Evolutionary conservation across 1,140 invertebrate genomes (phyloP).

Genomic region (Scaptomyza graminum): DNA sequence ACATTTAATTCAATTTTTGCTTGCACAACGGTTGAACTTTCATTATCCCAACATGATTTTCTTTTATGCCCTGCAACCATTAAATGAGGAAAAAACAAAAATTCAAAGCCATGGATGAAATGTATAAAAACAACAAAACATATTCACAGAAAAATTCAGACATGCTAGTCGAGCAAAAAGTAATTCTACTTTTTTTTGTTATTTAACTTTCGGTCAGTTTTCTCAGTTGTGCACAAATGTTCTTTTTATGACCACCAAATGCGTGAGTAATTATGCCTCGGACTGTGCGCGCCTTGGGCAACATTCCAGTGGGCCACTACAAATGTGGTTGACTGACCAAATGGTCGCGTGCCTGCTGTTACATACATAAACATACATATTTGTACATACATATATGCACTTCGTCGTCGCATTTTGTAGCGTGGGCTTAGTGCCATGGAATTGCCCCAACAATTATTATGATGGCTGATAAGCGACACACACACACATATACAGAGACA

Average conservation of each 20-base stretch:
- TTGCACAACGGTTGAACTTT: constrained; percentile 32
- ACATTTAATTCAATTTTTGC: constrained; percentile 18
- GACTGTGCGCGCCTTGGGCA: constrained; percentile 35
- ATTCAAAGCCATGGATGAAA: too few relatives aligned
- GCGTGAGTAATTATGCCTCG: constrained; percentile 53
- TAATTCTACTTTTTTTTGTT: background rate
- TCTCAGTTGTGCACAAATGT: constrained; percentile 32
- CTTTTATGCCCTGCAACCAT: background rate
- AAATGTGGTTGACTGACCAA: constrained; percentile 39
- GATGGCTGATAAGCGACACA: constrained; percentile 64
- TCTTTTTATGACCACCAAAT: constrained; percentile 52
- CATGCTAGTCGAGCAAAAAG: background rate
- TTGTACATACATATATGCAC: background rate
- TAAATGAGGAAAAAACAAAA: background rate
- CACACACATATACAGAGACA: constrained; percentile 9
- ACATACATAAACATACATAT: background rate
- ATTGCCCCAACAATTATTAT: constrained; percentile 75
- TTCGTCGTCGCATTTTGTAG: constrained; percentile 17
- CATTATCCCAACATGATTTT: constrained; percentile 22
- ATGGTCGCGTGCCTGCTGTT: constrained; percentile 34
- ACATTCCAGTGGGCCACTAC: constrained; percentile 41
- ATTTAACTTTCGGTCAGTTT: background rate
- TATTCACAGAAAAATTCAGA: background rate
- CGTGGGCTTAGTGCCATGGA: constrained; percentile 58
- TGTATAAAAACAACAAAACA: background rate